A percentile compares a stretch with the other conserved stretches of the same genome.
These are phyloP conservation scores for Tribolium madens DNA, from an alignment of 1,140 invertebrate genomes.

Conservation along the genomic window DNA sequence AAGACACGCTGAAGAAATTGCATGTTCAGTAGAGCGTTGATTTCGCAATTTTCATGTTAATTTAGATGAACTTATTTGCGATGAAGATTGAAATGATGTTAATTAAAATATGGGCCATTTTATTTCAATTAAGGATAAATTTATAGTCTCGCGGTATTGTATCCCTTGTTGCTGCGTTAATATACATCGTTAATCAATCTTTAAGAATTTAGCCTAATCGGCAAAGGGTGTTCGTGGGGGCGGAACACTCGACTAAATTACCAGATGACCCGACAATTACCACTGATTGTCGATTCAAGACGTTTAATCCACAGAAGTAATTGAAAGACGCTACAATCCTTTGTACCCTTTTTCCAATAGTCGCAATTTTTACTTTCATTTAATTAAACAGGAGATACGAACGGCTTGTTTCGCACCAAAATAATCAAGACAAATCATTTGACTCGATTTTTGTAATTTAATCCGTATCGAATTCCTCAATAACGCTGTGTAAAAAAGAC, in stretches of 20 bases:
- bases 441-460: slow-evolving; percentile 34
- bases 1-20: slow-evolving; percentile 34
- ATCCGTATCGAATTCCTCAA: slow-evolving; percentile 31
- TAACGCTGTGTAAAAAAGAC: slow-evolving; percentile 23
- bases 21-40: slow-evolving; percentile 30
- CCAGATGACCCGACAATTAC: slow-evolving; percentile 38
- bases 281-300: slow-evolving; percentile 35
- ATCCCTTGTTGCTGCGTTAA: slow-evolving; percentile 18
- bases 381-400: slow-evolving; percentile 16
- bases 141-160: slow-evolving; percentile 16
- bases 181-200: slow-evolving; percentile 31
- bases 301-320: slow-evolving; percentile 27
- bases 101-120: slow-evolving; percentile 37
- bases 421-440: slow-evolving; percentile 1
- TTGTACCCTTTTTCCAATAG: slow-evolving; percentile 20
- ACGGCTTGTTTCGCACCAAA: slow-evolving; percentile 22
- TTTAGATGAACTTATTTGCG: slow-evolving; percentile 37
- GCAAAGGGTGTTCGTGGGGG: slow-evolving; percentile 14
- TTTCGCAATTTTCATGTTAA: slow-evolving; percentile 39
- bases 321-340: slow-evolving; percentile 24
- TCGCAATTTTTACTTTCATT: slow-evolving; percentile 28
- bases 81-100: slow-evolving; percentile 38
- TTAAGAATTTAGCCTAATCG: slow-evolving; percentile 12
- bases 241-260: slow-evolving; percentile 34
- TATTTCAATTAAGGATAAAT: slow-evolving; percentile 29